Evolutionary conservation across 2,113 vertebrate genomes (phyloP).

Genomic region (Psilopogon haemacephalus): DNA sequence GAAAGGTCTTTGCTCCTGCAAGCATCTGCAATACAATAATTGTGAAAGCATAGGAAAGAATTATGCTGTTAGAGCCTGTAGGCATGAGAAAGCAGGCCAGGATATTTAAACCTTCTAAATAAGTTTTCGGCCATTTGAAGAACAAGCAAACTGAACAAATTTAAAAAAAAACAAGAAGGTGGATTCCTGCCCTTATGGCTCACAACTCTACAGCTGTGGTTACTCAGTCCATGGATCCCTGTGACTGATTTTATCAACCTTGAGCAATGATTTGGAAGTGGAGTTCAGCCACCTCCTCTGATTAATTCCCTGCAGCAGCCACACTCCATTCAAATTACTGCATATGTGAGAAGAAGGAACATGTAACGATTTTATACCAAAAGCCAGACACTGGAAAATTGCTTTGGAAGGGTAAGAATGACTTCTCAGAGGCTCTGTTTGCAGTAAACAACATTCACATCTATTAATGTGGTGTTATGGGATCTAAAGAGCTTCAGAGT

Average conservation of each 20-base stretch:
- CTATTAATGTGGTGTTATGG: not conserved
- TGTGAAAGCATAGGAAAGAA: not conserved
- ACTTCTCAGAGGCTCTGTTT: slow-evolving; percentile 33
- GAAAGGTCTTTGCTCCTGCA: not conserved
- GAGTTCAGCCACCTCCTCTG: slow-evolving; percentile 27
- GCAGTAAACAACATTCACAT: slow-evolving; percentile 23
- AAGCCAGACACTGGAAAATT: slow-evolving; percentile 69
- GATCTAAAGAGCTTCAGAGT: not conserved
- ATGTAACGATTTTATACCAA: slow-evolving; percentile 52
- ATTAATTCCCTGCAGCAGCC: slow-evolving; percentile 45
- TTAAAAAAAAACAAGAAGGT: not conserved
- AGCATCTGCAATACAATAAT: not conserved
- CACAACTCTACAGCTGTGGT: not conserved
- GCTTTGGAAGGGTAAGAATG: slow-evolving; percentile 44
- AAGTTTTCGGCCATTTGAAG: not conserved
- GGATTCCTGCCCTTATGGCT: not conserved
- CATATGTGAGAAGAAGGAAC: slow-evolving; percentile 11
- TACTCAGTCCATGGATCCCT: not conserved
- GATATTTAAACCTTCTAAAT: not conserved
- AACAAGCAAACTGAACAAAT: not conserved
- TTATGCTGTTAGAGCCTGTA: not conserved
- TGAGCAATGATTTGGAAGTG: slow-evolving; percentile 12
- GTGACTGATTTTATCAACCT: not conserved
- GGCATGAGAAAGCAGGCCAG: not conserved
- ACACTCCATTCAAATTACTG: slow-evolving; percentile 37